phyloP scores from a whole-genome alignment of 2,797 vertebrate genomes.

The Hirundo rustica region DNA sequence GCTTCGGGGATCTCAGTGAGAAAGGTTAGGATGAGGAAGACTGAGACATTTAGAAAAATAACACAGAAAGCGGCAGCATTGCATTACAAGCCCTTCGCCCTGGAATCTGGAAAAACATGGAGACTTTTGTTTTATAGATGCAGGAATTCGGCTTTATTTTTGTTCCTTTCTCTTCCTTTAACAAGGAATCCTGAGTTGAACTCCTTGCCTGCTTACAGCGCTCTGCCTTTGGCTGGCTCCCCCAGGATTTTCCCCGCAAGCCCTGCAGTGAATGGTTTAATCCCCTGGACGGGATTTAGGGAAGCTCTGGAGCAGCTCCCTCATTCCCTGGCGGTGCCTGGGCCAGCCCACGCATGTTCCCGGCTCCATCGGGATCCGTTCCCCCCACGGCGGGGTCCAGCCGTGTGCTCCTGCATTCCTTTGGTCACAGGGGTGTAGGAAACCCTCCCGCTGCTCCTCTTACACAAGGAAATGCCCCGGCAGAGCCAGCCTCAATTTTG shows the following conservation, averaged over 20 bases:
- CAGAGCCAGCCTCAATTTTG: not conserved
- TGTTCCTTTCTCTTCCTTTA: not conserved
- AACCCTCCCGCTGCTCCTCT: not conserved
- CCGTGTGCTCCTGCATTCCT: constrained; percentile 38
- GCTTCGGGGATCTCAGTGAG: not conserved
- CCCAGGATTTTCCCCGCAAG: constrained; percentile 19
- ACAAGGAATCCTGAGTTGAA: constrained; percentile 42
- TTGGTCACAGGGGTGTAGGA: constrained; percentile 18
- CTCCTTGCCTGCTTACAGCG: not conserved
- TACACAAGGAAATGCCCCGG: not conserved
- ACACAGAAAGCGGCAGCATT: not conserved
- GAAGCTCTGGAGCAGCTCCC: not conserved
- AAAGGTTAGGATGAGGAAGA: not conserved
- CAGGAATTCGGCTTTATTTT: not conserved
- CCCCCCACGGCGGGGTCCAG: not conserved
- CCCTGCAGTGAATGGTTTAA: not conserved
- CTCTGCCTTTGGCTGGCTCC: constrained; percentile 32
- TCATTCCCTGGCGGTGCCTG: not conserved
- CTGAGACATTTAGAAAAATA: not conserved
- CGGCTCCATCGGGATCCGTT: not conserved
- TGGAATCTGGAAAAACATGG: not conserved
- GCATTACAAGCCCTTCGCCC: not conserved
- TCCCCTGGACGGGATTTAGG: not conserved
- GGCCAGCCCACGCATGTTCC: not conserved
- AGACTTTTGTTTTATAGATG: not conserved